Base-by-base conservation (phyloP, 1,140 invertebrate genomes). In the Archegozetes longisetosus region DNA sequence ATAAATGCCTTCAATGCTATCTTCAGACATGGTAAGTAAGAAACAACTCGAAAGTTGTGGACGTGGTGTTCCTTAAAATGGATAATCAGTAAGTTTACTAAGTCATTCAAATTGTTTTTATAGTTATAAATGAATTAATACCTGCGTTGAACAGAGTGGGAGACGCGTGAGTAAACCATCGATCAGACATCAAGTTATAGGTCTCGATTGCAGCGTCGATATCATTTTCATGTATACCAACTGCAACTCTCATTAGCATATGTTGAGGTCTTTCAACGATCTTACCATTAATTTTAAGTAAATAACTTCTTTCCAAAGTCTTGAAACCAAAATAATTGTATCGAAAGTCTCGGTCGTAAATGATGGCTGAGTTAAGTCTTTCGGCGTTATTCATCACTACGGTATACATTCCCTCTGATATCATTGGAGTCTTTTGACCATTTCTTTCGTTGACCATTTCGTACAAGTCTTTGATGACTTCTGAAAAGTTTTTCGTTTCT, bases 281-380 rank as follows among this genome's bases (percentile, higher is more conserved):
- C 80, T 94, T 94, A 0, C 84, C 84, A 73, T 93, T 80, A 55
- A 97, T 90, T 73, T 90, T 94, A 23, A 98, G 71, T 53, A 99
- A 75, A 71, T 98, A 99, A 1, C 91, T 95, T 61, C 88, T 76
- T 70, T 98, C 95, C 52, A 99, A 74, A 3, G 95, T 98, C 76
- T 82, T 98, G 68, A 98, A 98, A 40, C 94, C 95, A 80, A 99
- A 98, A 71, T 95, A 99, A 70, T 94, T 95, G 72, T 97, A 99
- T 58, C 79, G 84, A 69, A 91, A 98, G 75, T 99, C 96, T 65
- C 95, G 79, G 68, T 98, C 90, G 74, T 98, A 96, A 53, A 97
- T 88, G 65, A 98, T 95, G 2, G 89, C 84, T n/a, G 90, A 92
- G 74, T 98, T 92, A 0, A 98, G 71, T 67, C 76, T 77, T 70